Evolutionary conservation across 1,140 invertebrate genomes (phyloP).

Genomic region (Radopholus similis): DNA sequence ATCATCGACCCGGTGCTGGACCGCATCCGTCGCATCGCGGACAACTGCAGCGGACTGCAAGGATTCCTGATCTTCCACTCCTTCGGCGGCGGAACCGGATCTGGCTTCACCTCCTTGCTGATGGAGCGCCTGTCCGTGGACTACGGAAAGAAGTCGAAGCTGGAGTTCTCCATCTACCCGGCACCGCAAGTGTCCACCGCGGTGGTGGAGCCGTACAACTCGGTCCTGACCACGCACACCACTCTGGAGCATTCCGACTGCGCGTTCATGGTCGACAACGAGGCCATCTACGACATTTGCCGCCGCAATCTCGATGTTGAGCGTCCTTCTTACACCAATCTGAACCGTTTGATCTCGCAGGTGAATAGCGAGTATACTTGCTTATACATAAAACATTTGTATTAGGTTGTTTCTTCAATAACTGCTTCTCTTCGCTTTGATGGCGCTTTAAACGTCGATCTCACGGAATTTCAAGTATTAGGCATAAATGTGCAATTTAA

Average conservation of each 20-base stretch:
- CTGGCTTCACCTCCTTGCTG: slow-evolving; percentile 73
- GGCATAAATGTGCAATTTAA: slow-evolving; percentile 65
- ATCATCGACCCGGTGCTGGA: slow-evolving; percentile 61
- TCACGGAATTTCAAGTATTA: slow-evolving; percentile 68
- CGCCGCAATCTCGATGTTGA: slow-evolving; percentile 78
- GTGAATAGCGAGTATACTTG: not conserved
- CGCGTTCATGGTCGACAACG: slow-evolving; percentile 69
- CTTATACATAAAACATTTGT: slow-evolving; percentile 24
- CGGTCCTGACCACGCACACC: slow-evolving; percentile 69
- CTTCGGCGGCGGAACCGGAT: slow-evolving; percentile 68
- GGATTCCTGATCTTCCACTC: slow-evolving; percentile 61
- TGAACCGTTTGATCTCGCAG: slow-evolving; percentile 46
- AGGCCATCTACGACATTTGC: slow-evolving; percentile 87
- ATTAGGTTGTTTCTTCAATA: slow-evolving; percentile 66
- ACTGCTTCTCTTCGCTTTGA: slow-evolving; percentile 71
- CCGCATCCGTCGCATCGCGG: slow-evolving; percentile 56
- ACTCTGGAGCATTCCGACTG: slow-evolving; percentile 62
- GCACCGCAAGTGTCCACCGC: slow-evolving; percentile 69
- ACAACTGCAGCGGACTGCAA: slow-evolving; percentile 69
- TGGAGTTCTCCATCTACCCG: slow-evolving; percentile 76
- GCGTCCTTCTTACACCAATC: slow-evolving; percentile 75
- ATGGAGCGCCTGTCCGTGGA: slow-evolving; percentile 70
- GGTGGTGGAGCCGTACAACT: slow-evolving; percentile 64
- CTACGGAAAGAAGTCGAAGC: slow-evolving; percentile 70
- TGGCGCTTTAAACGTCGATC: slow-evolving; percentile 71